A percentile compares a stretch with the other conserved stretches of the same genome.
These are phyloP conservation scores for Beroe ovata DNA, from an alignment of 37 sponge, comb jelly and placozoan species.

Conservation along the genomic window DNA sequence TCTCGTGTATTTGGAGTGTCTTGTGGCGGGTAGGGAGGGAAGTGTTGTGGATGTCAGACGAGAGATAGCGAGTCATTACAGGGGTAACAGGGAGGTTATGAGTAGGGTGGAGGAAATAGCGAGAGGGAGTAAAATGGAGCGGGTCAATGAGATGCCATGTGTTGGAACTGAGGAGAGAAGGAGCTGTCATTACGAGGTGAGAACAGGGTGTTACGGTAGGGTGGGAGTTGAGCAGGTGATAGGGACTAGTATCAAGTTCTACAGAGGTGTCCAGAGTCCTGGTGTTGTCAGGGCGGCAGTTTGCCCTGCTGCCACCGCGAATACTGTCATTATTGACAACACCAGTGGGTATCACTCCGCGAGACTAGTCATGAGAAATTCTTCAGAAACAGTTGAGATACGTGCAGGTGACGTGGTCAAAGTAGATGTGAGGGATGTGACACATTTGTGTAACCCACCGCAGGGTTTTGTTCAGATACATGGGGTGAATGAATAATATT, in stretches of 20 bases:
- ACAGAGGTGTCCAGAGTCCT: neutral
- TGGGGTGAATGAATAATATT: too few species aligned
- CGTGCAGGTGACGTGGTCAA: neutral
- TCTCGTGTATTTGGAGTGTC: constrained; percentile 61
- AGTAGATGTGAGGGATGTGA: neutral
- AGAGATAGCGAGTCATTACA: constrained; percentile 11
- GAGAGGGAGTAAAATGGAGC: too few species aligned
- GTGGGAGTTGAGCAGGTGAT: neutral
- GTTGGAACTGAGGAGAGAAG: too few species aligned
- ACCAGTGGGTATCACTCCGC: neutral
- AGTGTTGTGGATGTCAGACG: neutral
- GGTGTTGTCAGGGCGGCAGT: neutral
- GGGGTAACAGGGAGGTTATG: neutral
- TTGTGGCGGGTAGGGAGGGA: constrained; percentile 5
- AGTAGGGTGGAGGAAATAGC: neutral
- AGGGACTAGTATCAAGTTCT: too few species aligned
- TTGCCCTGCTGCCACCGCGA: neutral
- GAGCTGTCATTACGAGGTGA: neutral
- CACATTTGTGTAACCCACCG: neutral
- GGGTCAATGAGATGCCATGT: too few species aligned
- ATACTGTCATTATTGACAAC: neutral
- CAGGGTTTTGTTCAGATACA: neutral
- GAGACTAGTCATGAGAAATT: neutral
- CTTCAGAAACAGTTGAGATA: neutral
- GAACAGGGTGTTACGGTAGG: neutral